Evolutionary conservation across 2,888 invertebrate species (phyloP), one percentile per base, ranked within the genome.

Genomic region (Pocota personata): DNA sequence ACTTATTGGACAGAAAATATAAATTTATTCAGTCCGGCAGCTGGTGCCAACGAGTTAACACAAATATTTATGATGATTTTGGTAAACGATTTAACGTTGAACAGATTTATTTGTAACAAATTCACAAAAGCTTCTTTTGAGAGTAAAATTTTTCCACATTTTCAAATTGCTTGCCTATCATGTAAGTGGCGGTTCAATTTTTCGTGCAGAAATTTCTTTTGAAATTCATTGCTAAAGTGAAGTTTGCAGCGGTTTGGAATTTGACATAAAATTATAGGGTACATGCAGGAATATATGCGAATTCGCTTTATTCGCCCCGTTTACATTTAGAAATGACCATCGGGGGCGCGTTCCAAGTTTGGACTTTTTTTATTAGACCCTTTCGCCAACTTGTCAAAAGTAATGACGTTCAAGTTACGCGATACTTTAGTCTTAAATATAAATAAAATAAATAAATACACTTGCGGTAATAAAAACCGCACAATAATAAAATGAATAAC

Each of bases 181-280:
- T 55, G 52, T 46, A 55, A 72, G 77, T 77, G 83, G 83, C 83
- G 83, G 79, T 83, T 83, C 79, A 32, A 58, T 72, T 72, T 66
- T 58, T 57, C 64, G 21, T 73, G 62, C 67, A 35, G 50, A 72
- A 57, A 78, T 46, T 62, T 57, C 67, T 78, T 78, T 83, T 78
- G 32, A 83, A 79, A 79, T 48, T 71, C 52, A 55, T 55, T n/a
- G 35, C 0, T 4, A 8, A 1, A 16, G 40, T 60, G 78, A 83
- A 83, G 73, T 67, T 79, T 14, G 79, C n/a, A 6, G 19, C 16
- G 37, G n/a, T 24, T 16, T 24, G n/a, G 3, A 4, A 8, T 8
- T 32, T 60, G 35, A 14, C 71, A 69, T 14, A 24, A 12, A 16
- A 32, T 4, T 14, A 58, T 50, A 62, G 73, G 60, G 73, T 62